Evolutionary conservation across 2,888 invertebrate genomes (phyloP).

Genomic region (Cataglyphis rosenhaueri): DNA sequence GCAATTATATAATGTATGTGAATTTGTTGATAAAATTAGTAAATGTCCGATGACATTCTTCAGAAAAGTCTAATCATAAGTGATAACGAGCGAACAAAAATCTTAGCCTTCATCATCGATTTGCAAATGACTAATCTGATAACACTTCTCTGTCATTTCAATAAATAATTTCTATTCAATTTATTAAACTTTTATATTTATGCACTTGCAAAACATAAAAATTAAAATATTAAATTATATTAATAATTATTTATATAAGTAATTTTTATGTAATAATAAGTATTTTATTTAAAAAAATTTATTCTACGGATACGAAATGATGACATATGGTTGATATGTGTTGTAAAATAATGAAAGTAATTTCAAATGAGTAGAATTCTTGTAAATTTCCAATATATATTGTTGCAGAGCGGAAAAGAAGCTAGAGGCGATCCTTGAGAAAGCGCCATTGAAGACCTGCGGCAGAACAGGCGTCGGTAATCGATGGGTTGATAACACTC

Average conservation of each 20-base stretch:
- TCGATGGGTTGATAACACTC: constrained; percentile 85
- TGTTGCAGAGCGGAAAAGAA: constrained; percentile 67
- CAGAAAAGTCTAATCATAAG: constrained; percentile 55
- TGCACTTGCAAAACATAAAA: not conserved
- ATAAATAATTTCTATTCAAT: not conserved
- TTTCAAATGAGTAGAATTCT: not conserved
- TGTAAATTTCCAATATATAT: constrained; percentile 29
- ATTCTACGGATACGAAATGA: not conserved
- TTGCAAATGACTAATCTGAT: constrained; percentile 53
- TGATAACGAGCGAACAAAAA: constrained; percentile 19
- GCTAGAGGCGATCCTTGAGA: constrained; percentile 66
- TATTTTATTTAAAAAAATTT: not conserved
- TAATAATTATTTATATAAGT: not conserved
- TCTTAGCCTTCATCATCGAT: constrained; percentile 60
- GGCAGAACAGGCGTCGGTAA: constrained; percentile 78
- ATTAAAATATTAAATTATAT: not conserved
- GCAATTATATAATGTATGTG: constrained; percentile 4
- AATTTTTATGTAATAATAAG: not conserved
- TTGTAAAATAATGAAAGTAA: not conserved
- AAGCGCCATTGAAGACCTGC: constrained; percentile 66
- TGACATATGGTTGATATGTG: not conserved
- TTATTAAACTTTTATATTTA: not conserved
- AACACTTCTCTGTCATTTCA: not conserved
- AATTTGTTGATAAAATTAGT: constrained; percentile 17
- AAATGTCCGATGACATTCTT: constrained; percentile 25